Conservation (phyloP, 1,140 invertebrate genomes). For the Bombyx mandarina region DNA sequence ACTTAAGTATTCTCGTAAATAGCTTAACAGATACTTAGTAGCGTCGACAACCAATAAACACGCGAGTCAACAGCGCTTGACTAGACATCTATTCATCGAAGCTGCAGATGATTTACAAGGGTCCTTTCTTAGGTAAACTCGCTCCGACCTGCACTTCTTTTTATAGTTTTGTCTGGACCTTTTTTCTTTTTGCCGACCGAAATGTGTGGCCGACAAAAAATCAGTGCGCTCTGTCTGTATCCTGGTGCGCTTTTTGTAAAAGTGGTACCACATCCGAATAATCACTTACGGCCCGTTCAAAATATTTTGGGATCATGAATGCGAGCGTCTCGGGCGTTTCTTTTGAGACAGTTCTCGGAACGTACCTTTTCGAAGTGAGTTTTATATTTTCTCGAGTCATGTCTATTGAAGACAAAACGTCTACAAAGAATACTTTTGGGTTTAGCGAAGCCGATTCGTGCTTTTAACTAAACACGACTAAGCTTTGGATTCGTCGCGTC, state of each 20-base stretch:
- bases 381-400: no score
- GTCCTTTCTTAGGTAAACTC: constrained; percentile 68
- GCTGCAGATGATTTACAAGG: constrained; percentile 68
- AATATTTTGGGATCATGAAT: constrained; percentile 65
- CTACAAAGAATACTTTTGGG: constrained; percentile 7
- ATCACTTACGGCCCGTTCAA: constrained; percentile 63
- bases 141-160: constrained; percentile 60
- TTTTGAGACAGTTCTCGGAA: constrained; percentile 54
- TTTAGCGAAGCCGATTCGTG: constrained; percentile 1
- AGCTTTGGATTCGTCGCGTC: constrained; percentile 11
- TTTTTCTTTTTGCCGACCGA: constrained; percentile 60
- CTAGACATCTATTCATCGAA: constrained; percentile 54
- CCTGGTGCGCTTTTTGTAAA: constrained; percentile 63
- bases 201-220: constrained; percentile 60
- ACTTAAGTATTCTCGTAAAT: constrained; percentile 47
- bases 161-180: constrained; percentile 60
- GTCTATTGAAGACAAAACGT: constrained; percentile 11
- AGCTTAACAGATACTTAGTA: constrained; percentile 59
- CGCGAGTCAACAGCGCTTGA: constrained; percentile 58
- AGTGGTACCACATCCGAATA: constrained; percentile 67
- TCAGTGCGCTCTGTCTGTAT: constrained; percentile 46
- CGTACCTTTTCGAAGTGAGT: constrained; percentile 18
- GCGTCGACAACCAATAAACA: constrained; percentile 61
- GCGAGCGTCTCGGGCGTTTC: constrained; percentile 39
- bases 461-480: not conserved